phyloP scores from a whole-genome alignment of 23 tunicate genomes.

The Ciona savignyi region DNA sequence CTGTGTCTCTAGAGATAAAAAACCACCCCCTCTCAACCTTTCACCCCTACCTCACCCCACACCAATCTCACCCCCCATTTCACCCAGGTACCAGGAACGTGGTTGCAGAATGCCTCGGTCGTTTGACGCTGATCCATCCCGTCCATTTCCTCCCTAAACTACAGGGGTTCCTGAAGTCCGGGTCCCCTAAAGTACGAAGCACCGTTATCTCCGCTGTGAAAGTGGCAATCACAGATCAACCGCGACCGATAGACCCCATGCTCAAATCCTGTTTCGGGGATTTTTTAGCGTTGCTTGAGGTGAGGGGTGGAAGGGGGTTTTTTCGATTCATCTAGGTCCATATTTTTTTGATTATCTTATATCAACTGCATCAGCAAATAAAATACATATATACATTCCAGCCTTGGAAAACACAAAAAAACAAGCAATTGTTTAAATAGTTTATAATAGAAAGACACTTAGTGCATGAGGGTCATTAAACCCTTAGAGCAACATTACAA shows the following conservation, averaged over 20 bases:
- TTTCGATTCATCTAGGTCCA: too few species aligned
- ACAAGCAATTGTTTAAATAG: too few species aligned
- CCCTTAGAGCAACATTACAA: too few species aligned
- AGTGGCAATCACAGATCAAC: conserved; percentile 88
- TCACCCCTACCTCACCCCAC: background rate
- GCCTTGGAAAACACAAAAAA: too few species aligned
- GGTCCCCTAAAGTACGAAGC: conserved; percentile 51
- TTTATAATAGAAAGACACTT: too few species aligned
- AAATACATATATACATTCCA: too few species aligned
- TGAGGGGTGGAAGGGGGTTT: conserved; percentile 2
- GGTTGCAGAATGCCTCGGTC: conserved; percentile 95
- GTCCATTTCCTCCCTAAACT: conserved; percentile 57
- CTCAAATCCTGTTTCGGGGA: conserved; percentile 65
- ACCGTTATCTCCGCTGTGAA: conserved; percentile 93
- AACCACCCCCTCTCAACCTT: too few species aligned
- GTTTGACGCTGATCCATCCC: conserved; percentile 81
- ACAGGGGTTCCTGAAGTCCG: conserved; percentile 31
- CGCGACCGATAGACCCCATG: conserved; percentile 65
- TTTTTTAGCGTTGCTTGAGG: conserved; percentile 61
- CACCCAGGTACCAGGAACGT: conserved; percentile 85
- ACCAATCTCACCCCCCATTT: background rate
- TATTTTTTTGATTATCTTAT: too few species aligned
- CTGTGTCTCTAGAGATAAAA: too few species aligned
- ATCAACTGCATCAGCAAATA: too few species aligned
- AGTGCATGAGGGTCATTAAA: too few species aligned